Conservation (phyloP, 2,113 vertebrate genomes). For the Callopanchax toddi region DNA sequence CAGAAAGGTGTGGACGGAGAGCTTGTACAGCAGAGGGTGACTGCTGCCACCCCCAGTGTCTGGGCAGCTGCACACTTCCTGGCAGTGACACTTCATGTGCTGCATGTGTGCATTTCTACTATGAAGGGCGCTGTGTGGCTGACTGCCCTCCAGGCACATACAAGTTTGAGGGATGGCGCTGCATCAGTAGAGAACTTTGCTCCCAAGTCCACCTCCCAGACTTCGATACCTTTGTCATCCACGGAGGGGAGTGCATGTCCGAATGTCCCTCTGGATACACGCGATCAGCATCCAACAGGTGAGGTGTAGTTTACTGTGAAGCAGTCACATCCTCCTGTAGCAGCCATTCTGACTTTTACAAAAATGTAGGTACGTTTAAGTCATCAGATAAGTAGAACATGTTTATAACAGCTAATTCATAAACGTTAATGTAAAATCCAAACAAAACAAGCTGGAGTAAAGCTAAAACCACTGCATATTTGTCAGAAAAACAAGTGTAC, state of each 20-base stretch:
- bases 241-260: constrained; percentile 90
- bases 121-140: constrained; percentile 87
- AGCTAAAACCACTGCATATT: neutral
- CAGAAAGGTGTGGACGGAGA: constrained; percentile 83
- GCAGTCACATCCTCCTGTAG: neutral
- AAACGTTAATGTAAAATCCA: neutral
- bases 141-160: constrained; percentile 90
- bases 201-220: constrained; percentile 83
- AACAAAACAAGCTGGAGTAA: neutral
- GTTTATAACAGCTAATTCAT: neutral
- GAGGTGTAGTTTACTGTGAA: constrained; percentile 14
- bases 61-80: constrained; percentile 89
- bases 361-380: neutral
- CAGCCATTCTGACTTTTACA: too few relatives aligned
- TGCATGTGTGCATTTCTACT: constrained; percentile 91
- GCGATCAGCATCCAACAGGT: constrained; percentile 78
- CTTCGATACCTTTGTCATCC: constrained; percentile 87
- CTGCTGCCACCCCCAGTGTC: constrained; percentile 94
- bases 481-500: neutral
- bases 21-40: constrained; percentile 86
- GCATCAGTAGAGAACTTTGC: constrained; percentile 89
- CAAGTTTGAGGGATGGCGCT: constrained; percentile 96
- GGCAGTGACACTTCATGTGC: constrained; percentile 87
- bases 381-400: neutral
- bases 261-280: constrained; percentile 94